phyloP scores from a whole-genome alignment of 2,888 invertebrate species.

The Rhagium mordax region DNA sequence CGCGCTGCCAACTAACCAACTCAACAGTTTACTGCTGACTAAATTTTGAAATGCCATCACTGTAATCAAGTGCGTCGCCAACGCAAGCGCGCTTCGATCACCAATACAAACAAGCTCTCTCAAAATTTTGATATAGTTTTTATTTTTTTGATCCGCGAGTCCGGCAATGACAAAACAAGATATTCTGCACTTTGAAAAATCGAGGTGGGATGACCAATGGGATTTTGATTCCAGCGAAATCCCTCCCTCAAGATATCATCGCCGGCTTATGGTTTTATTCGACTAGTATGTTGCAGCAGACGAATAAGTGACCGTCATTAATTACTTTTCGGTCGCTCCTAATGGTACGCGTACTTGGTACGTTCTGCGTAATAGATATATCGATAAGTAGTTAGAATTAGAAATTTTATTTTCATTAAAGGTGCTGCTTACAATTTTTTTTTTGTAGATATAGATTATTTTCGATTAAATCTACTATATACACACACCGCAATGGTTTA shows the following conservation, averaged over 20 bases:
- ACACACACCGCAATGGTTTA: no score
- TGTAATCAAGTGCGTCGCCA: constrained; percentile 41
- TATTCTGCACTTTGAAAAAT: constrained; percentile 11
- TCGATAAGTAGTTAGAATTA: no score
- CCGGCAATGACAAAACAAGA: constrained; percentile 23
- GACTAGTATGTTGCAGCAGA: background rate
- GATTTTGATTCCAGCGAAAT: background rate
- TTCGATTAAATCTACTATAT: no score
- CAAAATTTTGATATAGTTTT: constrained; percentile 33
- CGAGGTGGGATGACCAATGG: constrained; percentile 29
- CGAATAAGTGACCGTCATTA: background rate
- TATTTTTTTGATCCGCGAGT: constrained; percentile 7
- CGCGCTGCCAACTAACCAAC: constrained; percentile 1
- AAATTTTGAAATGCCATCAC: constrained; percentile 47
- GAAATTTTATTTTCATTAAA: no score
- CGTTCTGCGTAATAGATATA: background rate
- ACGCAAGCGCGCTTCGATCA: constrained; percentile 35
- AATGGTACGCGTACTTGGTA: background rate
- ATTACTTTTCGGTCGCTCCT: background rate
- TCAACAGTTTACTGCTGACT: constrained; percentile 31
- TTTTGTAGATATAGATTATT: no score
- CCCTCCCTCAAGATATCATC: constrained; percentile 1
- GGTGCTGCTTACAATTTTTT: no score
- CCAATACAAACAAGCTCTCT: constrained; percentile 24
- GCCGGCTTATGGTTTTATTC: background rate